phyloP scores from a whole-genome alignment of 2,888 invertebrate genomes.

The Phaedon cochleariae region DNA sequence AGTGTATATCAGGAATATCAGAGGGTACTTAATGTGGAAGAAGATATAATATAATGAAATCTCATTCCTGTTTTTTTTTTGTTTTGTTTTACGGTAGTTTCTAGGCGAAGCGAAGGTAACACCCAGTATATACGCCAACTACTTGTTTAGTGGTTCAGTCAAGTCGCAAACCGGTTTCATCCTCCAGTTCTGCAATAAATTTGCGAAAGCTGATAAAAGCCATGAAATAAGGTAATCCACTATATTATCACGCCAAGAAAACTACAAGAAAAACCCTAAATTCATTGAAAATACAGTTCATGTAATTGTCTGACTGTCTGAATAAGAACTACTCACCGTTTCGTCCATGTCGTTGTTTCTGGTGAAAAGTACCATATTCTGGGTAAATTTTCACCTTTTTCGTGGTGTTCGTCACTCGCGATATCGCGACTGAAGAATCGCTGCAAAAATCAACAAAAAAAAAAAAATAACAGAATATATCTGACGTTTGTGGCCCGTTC shows the following conservation, averaged over 20 bases:
- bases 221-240: neutral
- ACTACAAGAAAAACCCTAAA: too few relatives aligned
- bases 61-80: too few relatives aligned
- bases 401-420: neutral
- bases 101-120: neutral
- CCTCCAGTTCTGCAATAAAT: neutral
- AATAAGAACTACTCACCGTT: slow-evolving; percentile 51
- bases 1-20: too few relatives aligned
- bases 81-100: too few relatives aligned
- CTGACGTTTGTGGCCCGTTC: neutral
- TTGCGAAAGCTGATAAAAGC: neutral
- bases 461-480: neutral
- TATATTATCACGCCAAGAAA: too few relatives aligned
- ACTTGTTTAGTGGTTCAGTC: neutral
- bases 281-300: too few relatives aligned
- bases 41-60: too few relatives aligned
- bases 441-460: neutral
- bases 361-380: slow-evolving; percentile 53
- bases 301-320: too few relatives aligned
- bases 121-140: neutral
- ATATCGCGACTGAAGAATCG: slow-evolving; percentile 8
- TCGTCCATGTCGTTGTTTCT: slow-evolving; percentile 53
- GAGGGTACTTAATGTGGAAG: too few relatives aligned
- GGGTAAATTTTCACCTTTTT: slow-evolving; percentile 5
- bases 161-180: neutral